phyloP scores from a whole-genome alignment of 2,113 vertebrate genomes.

The Ictidomys tridecemlineatus region DNA sequence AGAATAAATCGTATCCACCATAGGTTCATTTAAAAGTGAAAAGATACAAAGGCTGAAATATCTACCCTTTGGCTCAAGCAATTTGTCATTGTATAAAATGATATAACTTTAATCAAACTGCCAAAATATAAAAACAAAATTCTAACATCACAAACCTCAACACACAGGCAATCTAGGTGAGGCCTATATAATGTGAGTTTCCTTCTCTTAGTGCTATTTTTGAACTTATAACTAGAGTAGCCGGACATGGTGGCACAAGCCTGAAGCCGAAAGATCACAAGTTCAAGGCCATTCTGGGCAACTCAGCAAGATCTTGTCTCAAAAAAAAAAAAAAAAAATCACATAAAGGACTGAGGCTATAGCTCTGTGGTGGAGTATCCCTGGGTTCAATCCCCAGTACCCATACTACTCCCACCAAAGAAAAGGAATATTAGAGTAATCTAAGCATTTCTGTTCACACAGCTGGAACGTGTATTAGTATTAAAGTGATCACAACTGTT shows the following conservation, averaged over 20 bases:
- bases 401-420: no score
- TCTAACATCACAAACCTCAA: conserved; percentile 32
- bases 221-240: background rate
- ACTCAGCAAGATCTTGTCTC: no score
- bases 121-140: conserved; percentile 42
- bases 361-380: no score
- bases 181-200: background rate
- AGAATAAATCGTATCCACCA: conserved; percentile 15
- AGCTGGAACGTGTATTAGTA: background rate
- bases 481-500: background rate
- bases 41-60: conserved; percentile 11
- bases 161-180: background rate
- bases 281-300: no score
- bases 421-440: background rate
- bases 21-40: conserved; percentile 38
- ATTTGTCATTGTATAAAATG: conserved; percentile 22
- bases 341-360: no score
- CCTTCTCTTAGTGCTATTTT: conserved; percentile 19
- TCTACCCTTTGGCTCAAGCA: conserved; percentile 36
- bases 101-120: conserved; percentile 20
- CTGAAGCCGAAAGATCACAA: no score
- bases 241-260: no score
- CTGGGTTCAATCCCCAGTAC: no score
- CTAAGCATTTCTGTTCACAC: background rate
- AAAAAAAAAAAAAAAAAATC: no score